Evolutionary conservation across 1,140 invertebrate genomes (phyloP), one percentile per base, ranked within the genome.

Genomic region (Drosophila nannoptera): DNA sequence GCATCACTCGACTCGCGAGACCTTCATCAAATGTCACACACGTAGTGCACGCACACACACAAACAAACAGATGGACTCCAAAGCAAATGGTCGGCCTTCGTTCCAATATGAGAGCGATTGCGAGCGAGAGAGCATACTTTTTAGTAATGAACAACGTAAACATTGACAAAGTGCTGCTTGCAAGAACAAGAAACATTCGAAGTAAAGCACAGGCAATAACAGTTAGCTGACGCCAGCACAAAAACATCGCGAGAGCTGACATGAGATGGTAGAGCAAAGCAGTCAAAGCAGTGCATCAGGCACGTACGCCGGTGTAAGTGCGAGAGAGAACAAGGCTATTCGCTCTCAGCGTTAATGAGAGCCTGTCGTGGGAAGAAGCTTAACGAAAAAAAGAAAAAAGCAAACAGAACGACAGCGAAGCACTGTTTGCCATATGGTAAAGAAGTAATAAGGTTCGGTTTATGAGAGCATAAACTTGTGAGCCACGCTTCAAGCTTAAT

Each of bases 101-200:
- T 55, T 7, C 5, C 52, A 45, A 54, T 22, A 33, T 12, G 14
- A 54, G 35, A 36, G 6, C 16, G 32, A 43, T 22, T 16, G 33
- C 36, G 59, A 63, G 36, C 12, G n/a, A 14, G 49, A 32, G 35
- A 54, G 49, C 14, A 48, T 48, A 50, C n/a, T 42, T 32, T 43
- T 42, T 42, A 12, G 36, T 69, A 56, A 65, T 69, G 38, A 5
- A 11, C 35, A 56, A 69, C 52, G 53, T 63, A 78, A 78, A 78
- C 63, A 78, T 80, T 75, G 76, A 78, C 76, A 78, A 78, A 36
- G 42, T 40, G 67, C 22, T 53, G 60, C 12, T 22, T 38, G 32
- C 32, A 68, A 78, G 71, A 78, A 68, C 58, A 71, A 67, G 22
- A 60, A 59, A 50, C 50, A 33, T 45, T 66, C 12, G 56, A 36